phyloP scores from a whole-genome alignment of 2,888 invertebrate species.

The Cerceris ruficornis region DNA sequence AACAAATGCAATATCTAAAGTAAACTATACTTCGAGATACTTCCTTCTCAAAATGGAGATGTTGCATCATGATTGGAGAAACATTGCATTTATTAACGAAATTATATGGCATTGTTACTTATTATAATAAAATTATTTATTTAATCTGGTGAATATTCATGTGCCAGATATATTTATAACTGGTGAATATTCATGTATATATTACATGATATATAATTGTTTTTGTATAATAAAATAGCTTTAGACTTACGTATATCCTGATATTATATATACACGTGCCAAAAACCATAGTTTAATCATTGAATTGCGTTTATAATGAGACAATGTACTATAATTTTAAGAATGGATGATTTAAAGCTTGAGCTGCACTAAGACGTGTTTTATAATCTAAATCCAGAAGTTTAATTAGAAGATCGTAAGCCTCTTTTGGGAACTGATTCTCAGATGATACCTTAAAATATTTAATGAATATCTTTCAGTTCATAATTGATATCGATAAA shows the following conservation, averaged over 20 bases:
- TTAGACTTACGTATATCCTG: conserved; percentile 9
- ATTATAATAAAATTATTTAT: conserved; percentile 33
- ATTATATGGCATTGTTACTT: conserved; percentile 26
- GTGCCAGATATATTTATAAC: too few relatives aligned
- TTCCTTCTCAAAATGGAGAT: background rate
- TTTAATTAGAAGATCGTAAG: conserved; percentile 88
- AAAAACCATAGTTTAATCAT: background rate
- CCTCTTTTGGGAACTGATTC: conserved; percentile 85
- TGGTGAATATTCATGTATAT: conserved; percentile 35
- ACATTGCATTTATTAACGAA: conserved; percentile 54
- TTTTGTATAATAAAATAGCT: conserved; percentile 12
- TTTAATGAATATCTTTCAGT: conserved; percentile 7
- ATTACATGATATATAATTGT: conserved; percentile 10
- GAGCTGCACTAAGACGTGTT: conserved; percentile 87
- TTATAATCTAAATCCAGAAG: conserved; percentile 91
- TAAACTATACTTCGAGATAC: background rate
- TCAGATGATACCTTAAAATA: conserved; percentile 67
- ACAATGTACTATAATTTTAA: conserved; percentile 78
- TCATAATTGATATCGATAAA: conserved; percentile 16
- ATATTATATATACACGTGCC: conserved; percentile 18
- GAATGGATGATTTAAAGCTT: conserved; percentile 90
- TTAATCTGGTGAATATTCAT: conserved; percentile 11
- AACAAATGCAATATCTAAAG: conserved; percentile 2
- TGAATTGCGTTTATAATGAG: conserved; percentile 3
- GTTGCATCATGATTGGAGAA: background rate